These are phyloP conservation scores for Chloropsis hardwickii DNA, from an alignment of 2,113 vertebrate genomes.

Conservation along the genomic window DNA sequence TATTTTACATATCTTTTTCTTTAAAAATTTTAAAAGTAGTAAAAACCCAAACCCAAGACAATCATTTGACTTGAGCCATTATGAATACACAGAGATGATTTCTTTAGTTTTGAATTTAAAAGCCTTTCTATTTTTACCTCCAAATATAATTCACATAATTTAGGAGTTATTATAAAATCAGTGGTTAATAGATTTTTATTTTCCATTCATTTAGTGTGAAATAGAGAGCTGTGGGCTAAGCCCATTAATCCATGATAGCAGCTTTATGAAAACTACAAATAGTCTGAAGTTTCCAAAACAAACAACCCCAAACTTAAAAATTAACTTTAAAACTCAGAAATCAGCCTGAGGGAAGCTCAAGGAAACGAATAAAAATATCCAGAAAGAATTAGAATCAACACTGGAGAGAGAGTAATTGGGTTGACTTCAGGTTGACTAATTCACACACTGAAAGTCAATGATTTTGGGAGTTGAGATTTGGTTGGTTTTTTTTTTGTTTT, in stretches of 20 bases:
- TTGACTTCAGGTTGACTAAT: conserved; percentile 36
- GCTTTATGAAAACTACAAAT: neutral
- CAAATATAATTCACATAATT: neutral
- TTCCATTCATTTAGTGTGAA: neutral
- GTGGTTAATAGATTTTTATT: neutral
- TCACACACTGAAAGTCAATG: neutral
- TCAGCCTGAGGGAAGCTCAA: conserved; percentile 36
- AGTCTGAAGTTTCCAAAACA: conserved; percentile 17
- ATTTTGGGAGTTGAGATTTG: neutral
- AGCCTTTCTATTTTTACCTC: neutral
- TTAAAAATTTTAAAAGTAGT: neutral
- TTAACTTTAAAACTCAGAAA: conserved; percentile 14
- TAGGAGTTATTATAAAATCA: neutral
- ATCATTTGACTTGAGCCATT: neutral
- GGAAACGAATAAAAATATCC: conserved; percentile 41
- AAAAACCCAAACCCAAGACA: neutral
- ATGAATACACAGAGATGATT: neutral
- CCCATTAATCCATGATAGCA: neutral
- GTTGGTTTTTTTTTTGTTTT: neutral
- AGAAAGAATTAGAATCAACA: conserved; percentile 29
- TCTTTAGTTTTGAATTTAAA: conserved; percentile 12
- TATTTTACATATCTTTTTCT: neutral
- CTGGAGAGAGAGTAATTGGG: conserved; percentile 6
- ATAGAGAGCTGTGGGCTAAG: neutral
- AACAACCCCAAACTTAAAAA: conserved; percentile 21